Base-by-base conservation (phyloP, 1,140 invertebrate genomes). In the Brachionus plicatilis region DNA sequence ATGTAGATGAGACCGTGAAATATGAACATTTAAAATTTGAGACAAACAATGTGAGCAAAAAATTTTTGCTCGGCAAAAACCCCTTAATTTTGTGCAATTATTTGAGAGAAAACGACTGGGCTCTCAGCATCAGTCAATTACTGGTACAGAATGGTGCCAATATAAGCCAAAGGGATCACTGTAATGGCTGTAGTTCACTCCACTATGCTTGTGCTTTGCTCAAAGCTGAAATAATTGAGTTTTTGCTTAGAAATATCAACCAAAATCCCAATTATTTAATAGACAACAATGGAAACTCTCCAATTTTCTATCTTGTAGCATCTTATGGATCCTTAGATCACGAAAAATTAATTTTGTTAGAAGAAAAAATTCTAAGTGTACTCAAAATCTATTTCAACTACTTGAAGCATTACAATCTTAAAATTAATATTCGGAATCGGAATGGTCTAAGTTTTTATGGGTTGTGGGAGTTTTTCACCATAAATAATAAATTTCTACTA, bases 141-240 rank as follows among this genome's bases (percentile, higher is more conserved):
- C 37, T 82, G 45, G 29, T 82, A 8, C 29, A 82, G 29, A 82
- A 60, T 17, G 79, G 79, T n/a, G 79, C 79, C 53, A 60, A 11
- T 2, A 9, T 60, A 17, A 17, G 29, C 17, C 53, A 60, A 29
- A n/a, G 17, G 8, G 53, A 82, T n/a, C 60, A 41, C 2, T 65
- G 14, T 12, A 82, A 82, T 33, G 79, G 79, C 1, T 82, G 79
- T 27, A 65, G 29, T 41, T 11, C 79, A 33, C 24, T 82, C 1
- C 79, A 82, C 27, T 82, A 82, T 33, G 79, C 79, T 82, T 82
- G 79, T 82, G 50, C 79, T 7, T 20, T 82, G 33, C 50, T 82
- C 33, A 82, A 82, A 27, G 2, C 33, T 14, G 60, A 65, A 20
- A 9, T 65, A 45, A 82, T 82, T 60, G 14, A 45, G 29, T 27